These are phyloP conservation scores for Beroe ovata DNA, from an alignment of 37 sponge, comb jelly and placozoan genomes.

Conservation along the genomic window DNA sequence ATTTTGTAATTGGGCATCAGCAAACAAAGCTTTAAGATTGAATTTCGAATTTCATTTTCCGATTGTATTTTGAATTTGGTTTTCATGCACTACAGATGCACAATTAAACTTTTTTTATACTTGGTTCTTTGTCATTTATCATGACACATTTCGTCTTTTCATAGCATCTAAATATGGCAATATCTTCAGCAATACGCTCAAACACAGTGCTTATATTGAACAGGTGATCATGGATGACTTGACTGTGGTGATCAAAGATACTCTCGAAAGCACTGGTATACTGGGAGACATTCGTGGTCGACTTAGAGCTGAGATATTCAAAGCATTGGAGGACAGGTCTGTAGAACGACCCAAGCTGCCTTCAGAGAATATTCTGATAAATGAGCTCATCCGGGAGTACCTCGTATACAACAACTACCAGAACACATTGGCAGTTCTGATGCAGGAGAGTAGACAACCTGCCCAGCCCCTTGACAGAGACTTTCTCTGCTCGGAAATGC, in stretches of 20 bases:
- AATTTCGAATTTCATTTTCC: too few species aligned
- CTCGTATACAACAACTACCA: conserved; percentile 81
- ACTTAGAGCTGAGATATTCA: conserved; percentile 76
- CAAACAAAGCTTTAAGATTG: too few species aligned
- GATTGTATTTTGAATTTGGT: too few species aligned
- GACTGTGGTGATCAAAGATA: conserved; percentile 74
- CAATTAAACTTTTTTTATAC: too few species aligned
- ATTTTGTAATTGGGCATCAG: too few species aligned
- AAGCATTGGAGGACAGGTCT: conserved; percentile 70
- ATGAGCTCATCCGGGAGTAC: conserved; percentile 90
- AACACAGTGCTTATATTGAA: too few species aligned
- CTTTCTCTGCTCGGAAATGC: conserved; percentile 74
- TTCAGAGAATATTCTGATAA: conserved; percentile 82
- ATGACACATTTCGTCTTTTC: too few species aligned
- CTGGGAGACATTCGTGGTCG: conserved; percentile 70
- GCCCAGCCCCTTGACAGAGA: conserved; percentile 71
- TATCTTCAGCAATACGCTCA: too few species aligned
- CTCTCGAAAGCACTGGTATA: conserved; percentile 73
- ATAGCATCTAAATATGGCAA: too few species aligned
- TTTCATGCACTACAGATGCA: too few species aligned
- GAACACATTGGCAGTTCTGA: conserved; percentile 73
- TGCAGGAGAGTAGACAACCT: conserved; percentile 79
- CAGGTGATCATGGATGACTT: conserved; percentile 25
- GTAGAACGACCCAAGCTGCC: conserved; percentile 68
- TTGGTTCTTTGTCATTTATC: too few species aligned